phyloP scores from a whole-genome alignment of 2,888 invertebrate species.

The Anticlea derivata region DNA sequence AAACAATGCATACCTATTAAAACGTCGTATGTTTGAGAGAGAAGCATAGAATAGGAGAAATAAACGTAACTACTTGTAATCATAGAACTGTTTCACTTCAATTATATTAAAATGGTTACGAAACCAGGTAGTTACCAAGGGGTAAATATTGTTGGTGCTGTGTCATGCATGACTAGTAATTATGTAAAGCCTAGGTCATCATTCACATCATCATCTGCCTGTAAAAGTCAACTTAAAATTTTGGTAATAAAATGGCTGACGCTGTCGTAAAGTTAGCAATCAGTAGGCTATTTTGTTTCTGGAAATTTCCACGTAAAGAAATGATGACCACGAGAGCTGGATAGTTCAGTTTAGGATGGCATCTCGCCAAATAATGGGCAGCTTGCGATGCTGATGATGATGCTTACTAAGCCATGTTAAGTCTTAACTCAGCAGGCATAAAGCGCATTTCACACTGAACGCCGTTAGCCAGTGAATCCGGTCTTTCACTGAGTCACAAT shows the following conservation, averaged over 20 bases:
- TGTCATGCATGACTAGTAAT: too few relatives aligned
- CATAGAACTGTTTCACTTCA: conserved; percentile 4
- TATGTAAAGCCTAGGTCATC: too few relatives aligned
- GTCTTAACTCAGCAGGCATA: neutral
- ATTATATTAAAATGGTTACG: neutral
- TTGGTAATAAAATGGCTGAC: too few relatives aligned
- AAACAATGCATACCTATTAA: conserved; percentile 52
- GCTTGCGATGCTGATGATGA: neutral
- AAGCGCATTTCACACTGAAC: conserved; percentile 15
- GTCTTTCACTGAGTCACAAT: conserved; percentile 47
- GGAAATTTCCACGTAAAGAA: too few relatives aligned
- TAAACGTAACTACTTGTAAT: neutral
- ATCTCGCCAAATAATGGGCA: neutral
- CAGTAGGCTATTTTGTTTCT: too few relatives aligned
- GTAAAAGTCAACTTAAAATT: too few relatives aligned
- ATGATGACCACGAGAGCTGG: too few relatives aligned
- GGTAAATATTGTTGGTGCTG: too few relatives aligned
- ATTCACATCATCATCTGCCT: too few relatives aligned
- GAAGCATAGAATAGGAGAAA: conserved; percentile 8
- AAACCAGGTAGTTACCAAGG: too few relatives aligned
- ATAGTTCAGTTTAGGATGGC: too few relatives aligned
- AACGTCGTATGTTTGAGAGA: conserved; percentile 18
- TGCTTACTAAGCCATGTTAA: neutral
- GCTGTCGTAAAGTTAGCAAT: too few relatives aligned
- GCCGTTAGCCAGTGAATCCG: neutral